A percentile compares a stretch with the other conserved stretches of the same genome.
Evolutionary conservation across 2,888 invertebrate species (phyloP).

Genomic region (Galerucella calmariensis): DNA sequence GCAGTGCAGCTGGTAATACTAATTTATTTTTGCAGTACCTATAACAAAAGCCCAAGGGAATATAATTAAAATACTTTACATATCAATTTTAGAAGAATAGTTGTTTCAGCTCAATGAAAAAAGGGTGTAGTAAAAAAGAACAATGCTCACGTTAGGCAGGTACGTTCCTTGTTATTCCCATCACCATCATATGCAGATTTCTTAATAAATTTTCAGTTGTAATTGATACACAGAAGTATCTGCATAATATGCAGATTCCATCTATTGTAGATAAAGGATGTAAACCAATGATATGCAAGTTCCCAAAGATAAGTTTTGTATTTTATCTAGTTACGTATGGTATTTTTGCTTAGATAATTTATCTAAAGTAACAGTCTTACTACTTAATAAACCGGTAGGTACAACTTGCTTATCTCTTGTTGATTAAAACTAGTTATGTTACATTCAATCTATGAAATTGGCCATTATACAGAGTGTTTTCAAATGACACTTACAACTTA

Average conservation of each 20-base stretch:
- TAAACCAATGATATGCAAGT: constrained; percentile 14
- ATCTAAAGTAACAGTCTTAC: no score
- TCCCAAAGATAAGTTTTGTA: constrained; percentile 18
- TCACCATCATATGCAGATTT: constrained; percentile 48
- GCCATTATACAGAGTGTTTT: no score
- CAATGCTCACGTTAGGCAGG: constrained; percentile 38
- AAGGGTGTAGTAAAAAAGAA: constrained; percentile 46
- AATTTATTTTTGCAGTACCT: constrained; percentile 45
- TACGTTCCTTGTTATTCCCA: constrained; percentile 43
- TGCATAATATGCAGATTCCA: constrained; percentile 34
- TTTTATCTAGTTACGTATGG: constrained; percentile 10
- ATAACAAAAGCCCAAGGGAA: constrained; percentile 39
- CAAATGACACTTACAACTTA: no score
- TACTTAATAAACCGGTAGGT: no score
- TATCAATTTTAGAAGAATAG: constrained; percentile 40
- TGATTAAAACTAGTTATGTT: no score
- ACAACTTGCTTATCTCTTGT: no score
- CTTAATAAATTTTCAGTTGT: constrained; percentile 45
- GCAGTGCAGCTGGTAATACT: constrained; percentile 36
- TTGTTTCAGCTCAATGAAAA: constrained; percentile 48
- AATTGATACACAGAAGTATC: constrained; percentile 47
- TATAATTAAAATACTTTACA: constrained; percentile 45
- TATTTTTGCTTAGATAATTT: not conserved
- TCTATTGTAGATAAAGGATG: constrained; percentile 38
- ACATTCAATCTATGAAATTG: no score